Evolutionary conservation across 2,888 invertebrate species (phyloP).

Genomic region (Sarcophaga carnaria): DNA sequence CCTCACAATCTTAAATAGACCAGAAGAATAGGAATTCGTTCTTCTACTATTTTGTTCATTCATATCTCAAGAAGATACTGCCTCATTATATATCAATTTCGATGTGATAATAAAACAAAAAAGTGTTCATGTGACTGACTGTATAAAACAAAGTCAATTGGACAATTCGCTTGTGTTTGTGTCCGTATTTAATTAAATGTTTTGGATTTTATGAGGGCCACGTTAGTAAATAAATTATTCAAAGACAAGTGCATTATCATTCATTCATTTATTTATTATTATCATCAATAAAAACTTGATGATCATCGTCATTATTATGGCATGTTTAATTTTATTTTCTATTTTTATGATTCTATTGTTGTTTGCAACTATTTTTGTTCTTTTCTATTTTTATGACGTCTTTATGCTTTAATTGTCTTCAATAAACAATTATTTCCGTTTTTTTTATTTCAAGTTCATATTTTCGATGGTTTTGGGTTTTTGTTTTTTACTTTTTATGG

Average conservation of each 20-base stretch:
- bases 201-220: not conserved
- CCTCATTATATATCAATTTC: too few relatives aligned
- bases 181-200: not conserved
- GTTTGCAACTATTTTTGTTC: not conserved
- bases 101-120: too few relatives aligned
- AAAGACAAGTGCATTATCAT: too few relatives aligned
- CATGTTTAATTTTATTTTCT: conserved; percentile 27
- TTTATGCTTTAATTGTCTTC: conserved; percentile 14
- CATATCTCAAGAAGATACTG: too few relatives aligned
- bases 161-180: not conserved
- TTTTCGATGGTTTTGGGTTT: not conserved
- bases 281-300: not conserved
- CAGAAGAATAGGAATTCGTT: too few relatives aligned
- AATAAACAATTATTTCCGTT: conserved; percentile 13
- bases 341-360: not conserved
- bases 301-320: not conserved
- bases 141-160: not conserved
- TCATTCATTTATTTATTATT: not conserved
- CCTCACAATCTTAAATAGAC: too few relatives aligned
- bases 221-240: not conserved
- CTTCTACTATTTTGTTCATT: too few relatives aligned
- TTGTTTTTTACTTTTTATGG: not conserved
- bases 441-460: not conserved
- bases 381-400: conserved; percentile 8
- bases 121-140: too few relatives aligned